A percentile compares a stretch with the other conserved stretches of the same genome.
These are phyloP conservation scores for Lepus americanus DNA, from an alignment of 2,113 vertebrate genomes.

Conservation along the genomic window DNA sequence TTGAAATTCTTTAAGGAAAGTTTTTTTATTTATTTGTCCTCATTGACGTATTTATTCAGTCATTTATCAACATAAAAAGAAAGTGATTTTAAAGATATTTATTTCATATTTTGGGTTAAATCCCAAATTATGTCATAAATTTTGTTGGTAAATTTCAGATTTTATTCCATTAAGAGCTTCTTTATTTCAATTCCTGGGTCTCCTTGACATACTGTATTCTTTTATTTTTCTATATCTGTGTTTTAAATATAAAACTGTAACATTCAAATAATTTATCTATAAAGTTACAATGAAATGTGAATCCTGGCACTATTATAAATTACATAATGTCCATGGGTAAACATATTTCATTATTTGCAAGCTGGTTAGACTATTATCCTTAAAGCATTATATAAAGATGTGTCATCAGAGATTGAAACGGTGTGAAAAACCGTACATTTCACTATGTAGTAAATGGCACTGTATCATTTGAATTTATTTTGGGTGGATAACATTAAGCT, in stretches of 20 bases:
- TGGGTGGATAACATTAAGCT: not conserved
- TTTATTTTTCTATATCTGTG: conserved; percentile 20
- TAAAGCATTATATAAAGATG: not conserved
- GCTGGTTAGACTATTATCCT: not conserved
- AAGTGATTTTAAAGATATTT: not conserved
- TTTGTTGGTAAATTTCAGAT: not conserved
- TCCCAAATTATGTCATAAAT: not conserved
- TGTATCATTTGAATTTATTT: not conserved
- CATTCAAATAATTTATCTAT: not conserved
- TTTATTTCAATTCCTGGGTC: not conserved
- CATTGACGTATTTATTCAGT: not conserved
- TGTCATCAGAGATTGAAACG: not conserved
- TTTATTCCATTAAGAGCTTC: not conserved
- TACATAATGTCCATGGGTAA: conserved; percentile 15
- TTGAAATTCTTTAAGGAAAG: conserved; percentile 4
- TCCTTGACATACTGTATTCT: not conserved
- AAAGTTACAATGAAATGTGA: conserved; percentile 15
- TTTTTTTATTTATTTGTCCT: not conserved
- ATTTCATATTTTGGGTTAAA: conserved; percentile 19
- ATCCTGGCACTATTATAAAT: not conserved
- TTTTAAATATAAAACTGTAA: conserved; percentile 40
- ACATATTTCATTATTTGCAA: conserved; percentile 31
- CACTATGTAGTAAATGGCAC: not conserved
- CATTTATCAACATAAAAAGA: not conserved
- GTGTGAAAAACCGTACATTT: not conserved